A percentile compares a stretch with the other conserved stretches of the same genome.
Evolutionary conservation across 2,113 vertebrate species (phyloP).

Genomic region (Lipotes vexillifer): DNA sequence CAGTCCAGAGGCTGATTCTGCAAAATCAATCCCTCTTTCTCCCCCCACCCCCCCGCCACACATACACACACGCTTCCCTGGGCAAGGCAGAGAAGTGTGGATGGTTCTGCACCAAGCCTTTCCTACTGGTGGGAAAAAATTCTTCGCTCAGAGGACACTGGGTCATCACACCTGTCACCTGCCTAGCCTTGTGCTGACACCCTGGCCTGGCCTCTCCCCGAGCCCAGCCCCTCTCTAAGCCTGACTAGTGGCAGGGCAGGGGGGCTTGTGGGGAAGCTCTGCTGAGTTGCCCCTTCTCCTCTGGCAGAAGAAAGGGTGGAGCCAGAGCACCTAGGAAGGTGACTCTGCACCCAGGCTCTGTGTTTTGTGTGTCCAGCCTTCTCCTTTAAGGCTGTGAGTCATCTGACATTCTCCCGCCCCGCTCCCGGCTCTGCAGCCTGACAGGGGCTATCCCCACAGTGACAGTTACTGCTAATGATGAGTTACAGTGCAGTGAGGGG

Average conservation of each 20-base stretch:
- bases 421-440: not conserved
- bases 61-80: not conserved
- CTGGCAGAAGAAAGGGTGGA: not conserved
- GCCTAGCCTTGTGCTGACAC: not conserved
- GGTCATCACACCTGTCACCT: too few relatives aligned
- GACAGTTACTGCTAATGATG: not conserved
- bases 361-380: not conserved
- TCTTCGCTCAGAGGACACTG: not conserved
- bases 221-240: not conserved
- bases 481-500: not conserved
- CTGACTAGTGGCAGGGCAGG: too few relatives aligned
- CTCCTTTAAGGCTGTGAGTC: not conserved
- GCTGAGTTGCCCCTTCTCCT: not conserved
- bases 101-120: not conserved
- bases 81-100: not conserved
- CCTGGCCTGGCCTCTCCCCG: not conserved
- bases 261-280: not conserved
- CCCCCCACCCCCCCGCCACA: too few relatives aligned
- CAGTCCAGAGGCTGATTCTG: not conserved
- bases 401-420: not conserved
- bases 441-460: not conserved
- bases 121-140: not conserved
- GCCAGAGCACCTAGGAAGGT: not conserved
- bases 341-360: not conserved
- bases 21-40: not conserved